Evolutionary conservation across 53 echinoderm and acorn worm species (phyloP).

Genomic region (Antedon mediterranea): DNA sequence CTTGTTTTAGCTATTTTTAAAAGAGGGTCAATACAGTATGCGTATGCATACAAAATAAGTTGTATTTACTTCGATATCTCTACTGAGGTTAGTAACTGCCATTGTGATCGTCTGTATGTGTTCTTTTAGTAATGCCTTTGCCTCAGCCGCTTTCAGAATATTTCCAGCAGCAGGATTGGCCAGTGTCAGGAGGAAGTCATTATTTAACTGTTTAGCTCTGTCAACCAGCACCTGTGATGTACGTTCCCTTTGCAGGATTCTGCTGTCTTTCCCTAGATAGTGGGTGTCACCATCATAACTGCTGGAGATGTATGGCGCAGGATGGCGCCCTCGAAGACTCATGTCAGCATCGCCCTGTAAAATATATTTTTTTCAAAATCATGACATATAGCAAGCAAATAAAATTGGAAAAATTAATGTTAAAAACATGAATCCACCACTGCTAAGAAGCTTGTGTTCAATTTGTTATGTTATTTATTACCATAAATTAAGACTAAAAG

Average conservation of each 20-base stretch:
- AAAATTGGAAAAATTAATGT: no score
- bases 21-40: no score
- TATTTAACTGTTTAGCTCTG: background rate
- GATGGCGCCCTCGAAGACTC: background rate
- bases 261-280: background rate
- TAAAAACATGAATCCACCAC: no score
- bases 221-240: background rate
- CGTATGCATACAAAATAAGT: no score
- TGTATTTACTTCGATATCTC: slow-evolving; percentile 31
- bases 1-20: no score
- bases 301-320: background rate
- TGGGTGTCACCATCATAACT: background rate
- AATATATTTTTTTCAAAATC: no score
- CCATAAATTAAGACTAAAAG: no score
- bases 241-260: background rate
- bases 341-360: background rate
- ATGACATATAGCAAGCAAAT: no score
- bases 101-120: slow-evolving; percentile 23
- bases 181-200: background rate
- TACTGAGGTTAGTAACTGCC: slow-evolving; percentile 15
- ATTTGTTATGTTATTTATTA: no score
- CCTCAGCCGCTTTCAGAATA: background rate
- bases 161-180: background rate
- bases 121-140: slow-evolving; percentile 26
- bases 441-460: no score